Evolutionary conservation across 2,888 invertebrate species (phyloP), one percentile per base, ranked within the genome.

Genomic region (Zygaena filipendulae): DNA sequence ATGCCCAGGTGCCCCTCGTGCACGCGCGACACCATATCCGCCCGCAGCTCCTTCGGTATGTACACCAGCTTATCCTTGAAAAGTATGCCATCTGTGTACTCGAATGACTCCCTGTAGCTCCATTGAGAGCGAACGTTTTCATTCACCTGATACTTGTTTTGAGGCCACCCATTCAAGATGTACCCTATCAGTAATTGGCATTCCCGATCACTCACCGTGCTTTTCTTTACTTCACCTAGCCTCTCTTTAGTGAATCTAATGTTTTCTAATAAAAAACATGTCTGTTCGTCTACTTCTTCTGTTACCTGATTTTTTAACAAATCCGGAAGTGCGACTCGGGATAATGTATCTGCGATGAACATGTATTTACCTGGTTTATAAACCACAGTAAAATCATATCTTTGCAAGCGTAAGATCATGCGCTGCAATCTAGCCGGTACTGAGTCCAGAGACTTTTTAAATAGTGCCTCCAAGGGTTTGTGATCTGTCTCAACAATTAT

Each of bases 1-100:
- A 48, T 45, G 0, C 47, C 51, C 7, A 47, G 10, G 28, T 50
- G 51, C 1, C 47, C 50, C 11, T 48, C 47, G 14, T 51, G 53
- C 3, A 49, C 31, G 2, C 35, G 25, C 0, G 12, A 3, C 11
- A 49, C 13, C 45, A 51, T 51, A 2, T 42, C 29, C 2, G 8
- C 9, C 2, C 44, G 29, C 18, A 49, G 14, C 0, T 7, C 3
- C 4, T 11, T 7, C 2, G 49, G 51, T 27, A 51, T 45, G n/a
- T 35, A 38, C 1, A 51, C 30, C 7, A 23, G n/a, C 8, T 46
- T 24, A 6, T 35, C 25, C 7, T 42, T 44, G 13, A 49, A 47
- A 12, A 47, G 30, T 1, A 47, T 11, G 4, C 40, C 46, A 20
- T 45, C 32, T 8, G 38, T 13, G 3, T 25, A 38, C 10, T 43